Evolutionary conservation across 2,113 vertebrate genomes (phyloP), one percentile per base, ranked within the genome.

Genomic region (Gnathonemus echidnorhynchus): DNA sequence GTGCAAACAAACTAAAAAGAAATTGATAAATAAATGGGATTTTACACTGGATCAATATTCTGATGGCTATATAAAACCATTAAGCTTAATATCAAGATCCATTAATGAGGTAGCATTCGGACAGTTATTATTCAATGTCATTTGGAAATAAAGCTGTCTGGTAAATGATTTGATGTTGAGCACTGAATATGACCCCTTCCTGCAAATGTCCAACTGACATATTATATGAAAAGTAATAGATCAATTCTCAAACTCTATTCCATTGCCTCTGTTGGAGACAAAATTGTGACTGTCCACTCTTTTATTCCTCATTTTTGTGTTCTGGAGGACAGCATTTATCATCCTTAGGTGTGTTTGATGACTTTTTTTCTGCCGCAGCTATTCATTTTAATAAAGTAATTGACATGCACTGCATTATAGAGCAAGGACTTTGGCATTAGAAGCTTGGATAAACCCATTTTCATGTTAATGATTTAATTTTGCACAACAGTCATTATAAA

Each of bases 291-390:
- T 42, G 35, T 80, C 74, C 35, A 19, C 17, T 42, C 35, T 42
- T 80, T 39, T 42, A 80, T 80, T 80, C 31, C 27, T 42, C 15
- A 80, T 80, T 80, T 80, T 80, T 80, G 13, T 80, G 35, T 80
- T 80, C 74, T 19, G 35, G 39, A 80, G 74, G 74, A 80, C 35
- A 17, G 13, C 31, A 80, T 80, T 80, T 80, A 80, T 80, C 74
- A 80, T 80, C 35, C 74, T 80, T 80, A 80, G 74, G 74, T 80
- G 74, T 80, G 35, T 80, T 80, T 80, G 31, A 80, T 80, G 35
- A 19, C 35, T 39, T 19, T 35, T n/a, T 42, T 35, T 19, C 35
- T 80, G 4, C 13, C 5, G 1, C 17, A 42, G 31, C 74, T 80
- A 80, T 80, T 80, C 5, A 42, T 80, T 80, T 80, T 80, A 80